These are phyloP conservation scores for Eurystomus gularis DNA, from an alignment of 2,113 vertebrate genomes.

Conservation along the genomic window DNA sequence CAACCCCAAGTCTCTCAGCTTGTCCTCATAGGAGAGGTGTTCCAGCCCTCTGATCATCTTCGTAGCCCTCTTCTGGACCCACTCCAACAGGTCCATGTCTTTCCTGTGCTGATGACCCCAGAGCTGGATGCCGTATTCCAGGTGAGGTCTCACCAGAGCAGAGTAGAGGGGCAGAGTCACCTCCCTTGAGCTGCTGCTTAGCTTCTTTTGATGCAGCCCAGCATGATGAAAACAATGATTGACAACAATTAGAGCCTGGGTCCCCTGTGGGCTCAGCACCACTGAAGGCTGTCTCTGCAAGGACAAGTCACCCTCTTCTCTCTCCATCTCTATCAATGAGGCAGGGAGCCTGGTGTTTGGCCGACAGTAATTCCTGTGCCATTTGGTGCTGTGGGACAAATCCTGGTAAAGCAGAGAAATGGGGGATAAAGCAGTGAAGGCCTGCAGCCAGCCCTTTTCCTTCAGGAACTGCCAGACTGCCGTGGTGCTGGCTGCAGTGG, in stretches of 20 bases:
- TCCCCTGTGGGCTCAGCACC: not conserved
- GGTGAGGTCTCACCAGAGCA: not conserved
- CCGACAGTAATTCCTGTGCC: not conserved
- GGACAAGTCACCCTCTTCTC: not conserved
- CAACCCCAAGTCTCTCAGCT: not conserved
- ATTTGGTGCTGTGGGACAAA: not conserved
- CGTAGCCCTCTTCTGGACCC: not conserved
- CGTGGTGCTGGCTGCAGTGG: not conserved
- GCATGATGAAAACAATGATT: rapidly evolving
- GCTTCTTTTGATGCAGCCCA: not conserved
- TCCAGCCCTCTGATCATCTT: not conserved
- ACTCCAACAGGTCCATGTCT: not conserved
- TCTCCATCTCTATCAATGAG: not conserved
- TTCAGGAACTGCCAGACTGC: not conserved
- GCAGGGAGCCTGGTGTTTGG: not conserved
- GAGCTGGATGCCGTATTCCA: not conserved
- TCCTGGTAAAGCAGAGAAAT: not conserved
- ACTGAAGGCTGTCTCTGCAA: not conserved
- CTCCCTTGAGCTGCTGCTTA: not conserved
- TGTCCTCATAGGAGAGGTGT: not conserved
- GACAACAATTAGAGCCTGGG: not conserved
- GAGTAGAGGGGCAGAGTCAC: not conserved
- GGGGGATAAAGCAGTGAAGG: not conserved
- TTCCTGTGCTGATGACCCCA: not conserved
- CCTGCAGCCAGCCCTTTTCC: not conserved